Evolutionary conservation across 2,888 invertebrate genomes (phyloP).

Genomic region (Chrysolina oricalcia): DNA sequence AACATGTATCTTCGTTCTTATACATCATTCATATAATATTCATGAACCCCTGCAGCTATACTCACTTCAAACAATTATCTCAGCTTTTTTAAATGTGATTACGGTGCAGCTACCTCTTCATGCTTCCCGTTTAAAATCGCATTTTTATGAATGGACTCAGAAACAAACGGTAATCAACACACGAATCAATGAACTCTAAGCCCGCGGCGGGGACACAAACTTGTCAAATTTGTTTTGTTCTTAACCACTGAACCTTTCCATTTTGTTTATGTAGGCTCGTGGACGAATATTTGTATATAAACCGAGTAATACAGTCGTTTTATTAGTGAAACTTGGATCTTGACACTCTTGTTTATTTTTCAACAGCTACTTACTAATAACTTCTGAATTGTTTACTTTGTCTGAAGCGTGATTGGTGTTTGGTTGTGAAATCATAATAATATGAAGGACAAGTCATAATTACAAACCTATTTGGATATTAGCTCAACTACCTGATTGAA

Average conservation of each 20-base stretch:
- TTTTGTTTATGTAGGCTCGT: background rate
- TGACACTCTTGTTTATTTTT: too few relatives aligned
- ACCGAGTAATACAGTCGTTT: background rate
- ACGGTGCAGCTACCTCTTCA: constrained; percentile 13
- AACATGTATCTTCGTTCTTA: background rate
- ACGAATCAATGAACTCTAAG: constrained; percentile 19
- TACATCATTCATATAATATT: constrained; percentile 16
- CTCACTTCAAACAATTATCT: background rate
- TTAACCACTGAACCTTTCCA: constrained; percentile 2
- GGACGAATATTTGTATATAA: background rate
- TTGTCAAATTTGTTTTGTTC: constrained; percentile 23
- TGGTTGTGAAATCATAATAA: too few relatives aligned
- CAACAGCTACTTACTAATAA: too few relatives aligned
- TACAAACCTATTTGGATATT: too few relatives aligned
- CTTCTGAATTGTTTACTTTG: too few relatives aligned
- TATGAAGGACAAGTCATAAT: too few relatives aligned
- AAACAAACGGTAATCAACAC: constrained; percentile 22
- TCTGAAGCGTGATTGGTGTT: too few relatives aligned
- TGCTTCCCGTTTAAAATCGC: constrained; percentile 14
- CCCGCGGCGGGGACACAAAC: constrained; percentile 1
- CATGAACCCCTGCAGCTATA: constrained; percentile 14
- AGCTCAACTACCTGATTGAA: too few relatives aligned
- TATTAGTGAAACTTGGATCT: too few relatives aligned
- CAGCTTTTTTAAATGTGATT: constrained; percentile 13
- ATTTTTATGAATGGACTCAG: constrained; percentile 15